A percentile compares a stretch with the other conserved stretches of the same genome.
phyloP scores from a whole-genome alignment of 2,113 vertebrate genomes.

The Pterocles burchelli region DNA sequence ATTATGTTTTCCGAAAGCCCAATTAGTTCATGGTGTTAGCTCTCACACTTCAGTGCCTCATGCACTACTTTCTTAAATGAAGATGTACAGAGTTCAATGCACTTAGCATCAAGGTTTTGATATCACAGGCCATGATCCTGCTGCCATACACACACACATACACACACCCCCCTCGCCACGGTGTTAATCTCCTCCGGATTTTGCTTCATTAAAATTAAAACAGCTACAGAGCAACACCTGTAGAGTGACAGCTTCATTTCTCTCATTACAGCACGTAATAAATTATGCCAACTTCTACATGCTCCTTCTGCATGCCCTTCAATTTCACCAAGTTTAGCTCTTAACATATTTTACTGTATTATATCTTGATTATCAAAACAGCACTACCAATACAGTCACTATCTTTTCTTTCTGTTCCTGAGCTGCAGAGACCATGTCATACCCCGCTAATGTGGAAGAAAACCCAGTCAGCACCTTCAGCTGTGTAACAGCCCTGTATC shows the following conservation, averaged over 20 bases:
- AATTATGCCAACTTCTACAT: background rate
- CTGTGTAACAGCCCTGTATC: accelerated
- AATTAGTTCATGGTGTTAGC: accelerated
- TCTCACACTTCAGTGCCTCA: background rate
- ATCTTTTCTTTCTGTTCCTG: background rate
- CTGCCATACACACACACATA: accelerated
- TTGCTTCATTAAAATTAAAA: background rate
- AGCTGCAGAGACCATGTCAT: accelerated
- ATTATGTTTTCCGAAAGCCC: background rate
- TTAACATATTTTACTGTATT: background rate
- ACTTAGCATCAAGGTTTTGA: accelerated
- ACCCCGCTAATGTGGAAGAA: background rate
- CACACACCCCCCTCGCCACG: accelerated
- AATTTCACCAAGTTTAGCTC: background rate
- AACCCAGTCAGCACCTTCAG: accelerated
- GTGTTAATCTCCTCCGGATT: background rate
- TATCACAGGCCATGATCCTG: accelerated
- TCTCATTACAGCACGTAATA: background rate
- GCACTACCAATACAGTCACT: accelerated
- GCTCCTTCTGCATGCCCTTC: background rate
- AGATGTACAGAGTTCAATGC: accelerated
- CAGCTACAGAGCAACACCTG: accelerated
- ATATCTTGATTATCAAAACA: background rate
- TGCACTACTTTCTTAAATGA: accelerated
- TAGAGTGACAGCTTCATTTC: background rate